Conservation (phyloP, 2,113 vertebrate species). For the Coptodon bakossiorum region DNA sequence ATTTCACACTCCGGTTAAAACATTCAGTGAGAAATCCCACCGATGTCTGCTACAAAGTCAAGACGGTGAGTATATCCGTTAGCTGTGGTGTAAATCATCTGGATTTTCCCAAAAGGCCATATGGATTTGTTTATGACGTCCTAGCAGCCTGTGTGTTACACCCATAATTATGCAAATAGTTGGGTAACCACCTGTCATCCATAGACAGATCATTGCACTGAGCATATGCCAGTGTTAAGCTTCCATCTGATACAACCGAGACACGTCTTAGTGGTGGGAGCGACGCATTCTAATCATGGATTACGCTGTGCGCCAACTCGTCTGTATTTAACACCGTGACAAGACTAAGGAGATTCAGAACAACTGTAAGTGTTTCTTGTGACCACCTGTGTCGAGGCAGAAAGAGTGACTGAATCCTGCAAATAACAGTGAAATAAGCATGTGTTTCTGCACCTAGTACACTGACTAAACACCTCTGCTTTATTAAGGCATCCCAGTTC, state of each 20-base stretch:
- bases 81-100: constrained; percentile 27
- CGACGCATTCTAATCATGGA: constrained; percentile 37
- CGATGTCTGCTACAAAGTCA: background rate
- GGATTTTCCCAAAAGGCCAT: constrained; percentile 44
- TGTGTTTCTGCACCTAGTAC: background rate
- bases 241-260: constrained; percentile 50
- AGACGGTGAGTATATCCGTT: background rate
- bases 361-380: background rate
- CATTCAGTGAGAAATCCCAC: background rate
- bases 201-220: constrained; percentile 24
- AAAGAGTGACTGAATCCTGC: background rate
- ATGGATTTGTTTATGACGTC: constrained; percentile 55
- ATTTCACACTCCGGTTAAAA: constrained; percentile 5
- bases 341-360: background rate
- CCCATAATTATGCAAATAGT: constrained; percentile 64
- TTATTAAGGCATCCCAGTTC: background rate
- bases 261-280: constrained; percentile 32
- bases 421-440: background rate
- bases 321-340: constrained; percentile 26
- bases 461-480: background rate
- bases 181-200: constrained; percentile 64
- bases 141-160: constrained; percentile 21
- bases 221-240: constrained; percentile 56
- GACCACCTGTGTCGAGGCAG: background rate
- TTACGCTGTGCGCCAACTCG: constrained; percentile 1